Base-by-base conservation (phyloP, 2,888 invertebrate genomes). In the Coecobrya sp. region DNA sequence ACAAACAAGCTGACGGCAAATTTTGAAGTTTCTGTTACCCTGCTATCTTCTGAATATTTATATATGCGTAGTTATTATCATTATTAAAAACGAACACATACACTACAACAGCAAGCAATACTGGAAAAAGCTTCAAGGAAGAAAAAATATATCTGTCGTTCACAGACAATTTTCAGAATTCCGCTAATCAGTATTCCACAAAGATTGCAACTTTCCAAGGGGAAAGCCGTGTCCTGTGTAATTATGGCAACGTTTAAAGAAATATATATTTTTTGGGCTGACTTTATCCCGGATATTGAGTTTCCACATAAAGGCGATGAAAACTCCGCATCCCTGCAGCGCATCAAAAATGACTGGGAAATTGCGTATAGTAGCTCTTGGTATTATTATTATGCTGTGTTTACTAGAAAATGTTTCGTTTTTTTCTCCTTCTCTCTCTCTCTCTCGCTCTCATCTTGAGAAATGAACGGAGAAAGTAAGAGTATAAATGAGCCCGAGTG, bases 1-100 rank as follows among this genome's bases (percentile, higher is more conserved):
- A 76, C 76, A 76, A 76, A 76, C 76, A 76, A 49, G 45, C 76
- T 76, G 76, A 76, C 76, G 76, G 76, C 76, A 76, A 27, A 45
- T 76, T 76, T 76, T 25, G 45, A 16, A 76, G 45, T n/a, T n/a
- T n/a, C n/a, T 25, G 76, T 49, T 22, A 5, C 13, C 22, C 49
- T 76, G 4, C 11, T 70, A 65, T 25, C 27, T 36, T 0, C n/a
- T 70, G 70, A 70, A 70, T 70, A 70, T 70, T 70, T 70, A 70
- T 70, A 70, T 5, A 10, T 65, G 27, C 70, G 13, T 65, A 27
- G 0, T 2, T n/a, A 70, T 70, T 16, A 36, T 25, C 65, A 65
- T 65, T 22, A 65, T 65, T 27, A 65, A 65, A 65, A 65, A 65
- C 27, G 65, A 4, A 36, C 36, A 36, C 36, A 7, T 7, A 36